Percentiles rank a stretch among this genome's conserved stretches.
Conservation (phyloP, 2,113 vertebrate species). For the Megaptera novaeangliae region DNA sequence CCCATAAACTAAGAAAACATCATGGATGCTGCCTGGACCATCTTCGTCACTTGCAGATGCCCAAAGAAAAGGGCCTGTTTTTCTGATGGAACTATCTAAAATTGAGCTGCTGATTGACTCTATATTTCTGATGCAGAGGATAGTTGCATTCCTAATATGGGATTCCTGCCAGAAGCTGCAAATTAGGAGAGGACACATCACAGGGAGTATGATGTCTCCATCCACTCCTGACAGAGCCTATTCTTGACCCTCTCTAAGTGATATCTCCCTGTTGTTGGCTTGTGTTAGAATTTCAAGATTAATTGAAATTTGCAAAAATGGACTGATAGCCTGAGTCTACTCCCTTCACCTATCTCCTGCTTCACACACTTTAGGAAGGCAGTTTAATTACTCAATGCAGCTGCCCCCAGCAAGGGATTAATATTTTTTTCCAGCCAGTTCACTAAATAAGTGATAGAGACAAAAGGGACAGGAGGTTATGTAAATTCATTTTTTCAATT, state of each 20-base stretch:
- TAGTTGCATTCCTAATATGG: background rate
- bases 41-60: background rate
- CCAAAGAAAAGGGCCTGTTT: background rate
- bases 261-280: background rate
- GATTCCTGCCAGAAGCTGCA: background rate
- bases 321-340: background rate
- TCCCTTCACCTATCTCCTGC: background rate
- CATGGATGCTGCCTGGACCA: background rate
- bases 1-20: background rate
- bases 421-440: background rate
- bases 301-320: background rate
- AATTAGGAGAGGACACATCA: background rate
- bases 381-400: background rate
- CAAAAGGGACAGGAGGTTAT: background rate
- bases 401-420: background rate
- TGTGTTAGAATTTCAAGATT: background rate
- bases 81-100: background rate
- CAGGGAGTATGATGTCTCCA: background rate
- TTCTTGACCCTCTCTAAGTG: background rate
- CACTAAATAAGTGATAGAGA: background rate
- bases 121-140: background rate
- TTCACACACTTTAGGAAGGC: background rate
- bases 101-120: background rate
- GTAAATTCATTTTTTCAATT: background rate
- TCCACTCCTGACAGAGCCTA: background rate